phyloP scores from a whole-genome alignment of 2,113 vertebrate genomes.

The Emydocephalus ijimae region DNA sequence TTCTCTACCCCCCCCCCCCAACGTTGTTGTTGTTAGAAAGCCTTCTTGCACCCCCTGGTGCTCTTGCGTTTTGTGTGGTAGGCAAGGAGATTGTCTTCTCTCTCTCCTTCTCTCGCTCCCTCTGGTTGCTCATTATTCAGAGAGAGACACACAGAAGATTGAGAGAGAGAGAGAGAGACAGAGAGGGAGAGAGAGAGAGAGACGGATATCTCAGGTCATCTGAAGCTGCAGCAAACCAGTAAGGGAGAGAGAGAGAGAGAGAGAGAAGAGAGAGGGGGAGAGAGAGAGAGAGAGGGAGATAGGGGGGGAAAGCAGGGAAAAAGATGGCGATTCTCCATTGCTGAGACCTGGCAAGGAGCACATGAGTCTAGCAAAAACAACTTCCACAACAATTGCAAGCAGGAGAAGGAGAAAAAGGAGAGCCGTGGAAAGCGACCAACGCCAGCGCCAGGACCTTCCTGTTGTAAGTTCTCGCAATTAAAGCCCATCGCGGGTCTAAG shows the following conservation, averaged over 20 bases:
- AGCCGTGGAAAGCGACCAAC: slow-evolving; percentile 65
- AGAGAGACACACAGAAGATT: slow-evolving; percentile 86
- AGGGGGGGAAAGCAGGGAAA: slow-evolving; percentile 83
- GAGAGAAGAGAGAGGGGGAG: slow-evolving; percentile 72
- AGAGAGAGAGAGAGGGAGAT: slow-evolving; percentile 1
- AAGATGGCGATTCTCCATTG: slow-evolving; percentile 99
- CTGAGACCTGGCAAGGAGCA: slow-evolving; percentile 90
- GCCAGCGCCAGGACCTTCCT: slow-evolving; percentile 68
- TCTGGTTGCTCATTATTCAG: slow-evolving; percentile 99
- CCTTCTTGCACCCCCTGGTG: slow-evolving; percentile 99
- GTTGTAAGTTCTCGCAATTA: slow-evolving; percentile 77
- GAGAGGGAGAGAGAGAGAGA: slow-evolving; percentile 88
- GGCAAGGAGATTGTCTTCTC: slow-evolving; percentile 94
- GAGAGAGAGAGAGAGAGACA: slow-evolving; percentile 90
- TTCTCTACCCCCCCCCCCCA: slow-evolving; percentile 51
- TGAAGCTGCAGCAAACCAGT: slow-evolving; percentile 91
- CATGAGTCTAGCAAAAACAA: slow-evolving; percentile 86
- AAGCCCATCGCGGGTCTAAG: slow-evolving; percentile 60
- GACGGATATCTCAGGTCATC: slow-evolving; percentile 99
- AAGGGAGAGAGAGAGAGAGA: slow-evolving; percentile 81
- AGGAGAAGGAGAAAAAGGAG: slow-evolving; percentile 63
- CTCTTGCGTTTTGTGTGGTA: slow-evolving; percentile 94
- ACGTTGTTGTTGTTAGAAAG: slow-evolving; percentile 80
- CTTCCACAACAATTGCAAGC: slow-evolving; percentile 79
- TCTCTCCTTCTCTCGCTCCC: slow-evolving; percentile 90